phyloP scores from a whole-genome alignment of 2,888 invertebrate genomes.

The Apoda limacodes region DNA sequence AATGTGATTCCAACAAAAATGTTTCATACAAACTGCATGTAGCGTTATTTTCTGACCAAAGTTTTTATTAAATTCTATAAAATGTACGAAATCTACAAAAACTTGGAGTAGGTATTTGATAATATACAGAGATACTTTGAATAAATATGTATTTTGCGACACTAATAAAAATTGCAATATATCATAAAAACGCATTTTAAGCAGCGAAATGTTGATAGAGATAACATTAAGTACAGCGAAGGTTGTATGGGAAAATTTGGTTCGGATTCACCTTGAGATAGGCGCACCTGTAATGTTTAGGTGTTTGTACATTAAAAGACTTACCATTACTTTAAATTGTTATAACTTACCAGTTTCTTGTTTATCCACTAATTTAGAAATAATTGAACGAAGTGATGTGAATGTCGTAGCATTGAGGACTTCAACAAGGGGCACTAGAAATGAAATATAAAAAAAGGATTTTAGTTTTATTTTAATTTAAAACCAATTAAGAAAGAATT shows the following conservation, averaged over 20 bases:
- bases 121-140: no score
- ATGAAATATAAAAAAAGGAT: no score
- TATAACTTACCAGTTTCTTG: constrained; percentile 52
- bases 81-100: no score
- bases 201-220: no score
- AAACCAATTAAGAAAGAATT: no score
- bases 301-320: background rate
- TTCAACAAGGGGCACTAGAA: constrained; percentile 48
- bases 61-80: no score
- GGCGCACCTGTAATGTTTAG: background rate
- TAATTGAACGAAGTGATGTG: constrained; percentile 55
- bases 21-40: no score
- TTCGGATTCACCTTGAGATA: background rate
- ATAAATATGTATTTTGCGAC: background rate
- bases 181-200: background rate
- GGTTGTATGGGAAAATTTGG: background rate
- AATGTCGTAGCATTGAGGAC: constrained; percentile 51
- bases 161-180: background rate
- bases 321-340: background rate
- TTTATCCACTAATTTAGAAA: constrained; percentile 56
- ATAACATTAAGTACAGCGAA: background rate
- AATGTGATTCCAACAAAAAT: no score
- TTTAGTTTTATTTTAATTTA: no score
- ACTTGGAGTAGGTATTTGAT: no score
- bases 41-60: no score